Percentiles rank a stretch among this genome's conserved stretches.
Conservation (phyloP, 2,797 vertebrate species). For the Pseudotriccus pelzelni region DNA sequence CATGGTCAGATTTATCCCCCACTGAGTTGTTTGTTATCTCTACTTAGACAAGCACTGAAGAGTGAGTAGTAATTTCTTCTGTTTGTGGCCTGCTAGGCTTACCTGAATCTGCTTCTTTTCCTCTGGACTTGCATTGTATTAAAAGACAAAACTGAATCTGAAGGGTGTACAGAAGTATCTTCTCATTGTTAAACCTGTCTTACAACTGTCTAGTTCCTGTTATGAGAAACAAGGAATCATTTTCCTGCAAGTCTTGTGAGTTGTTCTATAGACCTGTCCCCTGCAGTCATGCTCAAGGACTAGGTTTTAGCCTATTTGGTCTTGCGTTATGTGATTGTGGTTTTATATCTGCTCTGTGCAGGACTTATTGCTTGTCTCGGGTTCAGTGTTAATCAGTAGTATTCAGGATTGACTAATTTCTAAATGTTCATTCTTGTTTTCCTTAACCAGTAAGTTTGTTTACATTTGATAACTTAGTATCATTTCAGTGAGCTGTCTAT, state of each 20-base stretch:
- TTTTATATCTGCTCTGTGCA: neutral
- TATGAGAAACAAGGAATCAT: neutral
- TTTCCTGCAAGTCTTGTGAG: neutral
- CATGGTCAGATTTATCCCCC: accelerated
- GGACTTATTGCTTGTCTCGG: neutral
- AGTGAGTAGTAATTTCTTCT: neutral
- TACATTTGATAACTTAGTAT: neutral
- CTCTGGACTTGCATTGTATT: neutral
- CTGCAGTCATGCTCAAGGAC: neutral
- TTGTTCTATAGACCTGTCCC: neutral
- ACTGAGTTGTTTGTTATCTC: neutral
- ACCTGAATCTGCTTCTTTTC: neutral
- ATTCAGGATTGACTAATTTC: neutral
- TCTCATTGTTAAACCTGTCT: neutral
- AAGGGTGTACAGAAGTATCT: neutral
- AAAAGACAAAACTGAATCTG: neutral
- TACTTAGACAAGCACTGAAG: neutral
- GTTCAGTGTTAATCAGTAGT: neutral
- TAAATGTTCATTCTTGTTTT: neutral
- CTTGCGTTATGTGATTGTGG: neutral
- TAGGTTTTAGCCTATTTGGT: neutral
- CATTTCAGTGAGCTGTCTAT: neutral
- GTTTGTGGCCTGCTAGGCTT: neutral
- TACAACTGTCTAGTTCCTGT: neutral
- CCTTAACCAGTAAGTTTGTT: neutral